A percentile compares a stretch with the other conserved stretches of the same genome.
Conservation (phyloP, 2,888 invertebrate species). For the Caenorhabditis sinica region DNA sequence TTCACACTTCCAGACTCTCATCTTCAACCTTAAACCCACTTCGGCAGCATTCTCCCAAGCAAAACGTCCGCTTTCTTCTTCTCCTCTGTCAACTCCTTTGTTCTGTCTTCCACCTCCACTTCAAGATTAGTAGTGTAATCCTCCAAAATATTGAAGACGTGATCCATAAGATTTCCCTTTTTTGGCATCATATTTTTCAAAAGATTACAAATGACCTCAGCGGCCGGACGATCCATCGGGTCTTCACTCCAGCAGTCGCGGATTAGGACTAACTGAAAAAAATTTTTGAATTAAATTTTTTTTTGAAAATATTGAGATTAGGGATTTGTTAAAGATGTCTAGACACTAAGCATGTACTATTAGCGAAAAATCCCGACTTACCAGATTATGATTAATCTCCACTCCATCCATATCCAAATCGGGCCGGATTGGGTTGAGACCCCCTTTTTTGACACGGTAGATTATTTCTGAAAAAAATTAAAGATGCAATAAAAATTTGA, state of each 20-base stretch:
- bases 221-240: constrained; percentile 73
- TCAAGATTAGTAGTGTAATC: constrained; percentile 80
- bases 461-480: constrained; percentile 71
- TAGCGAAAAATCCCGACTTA: constrained; percentile 30
- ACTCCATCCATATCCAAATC: constrained; percentile 71
- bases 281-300: no score
- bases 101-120: constrained; percentile 78
- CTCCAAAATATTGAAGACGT: constrained; percentile 81
- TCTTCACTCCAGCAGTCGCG: constrained; percentile 80
- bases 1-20: not conserved
- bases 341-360: not conserved
- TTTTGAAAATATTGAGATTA: not conserved
- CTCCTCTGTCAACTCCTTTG: constrained; percentile 79
- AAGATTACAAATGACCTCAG: constrained; percentile 65
- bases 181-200: constrained; percentile 65
- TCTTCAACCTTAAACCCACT: constrained; percentile 51
- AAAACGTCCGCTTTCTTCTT: constrained; percentile 81
- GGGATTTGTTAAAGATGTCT: not conserved
- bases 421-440: constrained; percentile 70
- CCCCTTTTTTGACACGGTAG: constrained; percentile 76
- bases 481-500: not conserved
- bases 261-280: constrained; percentile 73
- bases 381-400: constrained; percentile 71
- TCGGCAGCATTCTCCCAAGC: constrained; percentile 79
- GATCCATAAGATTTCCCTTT: constrained; percentile 79